Percentiles rank a stretch among this genome's conserved stretches.
These are phyloP conservation scores for Listrodromus nycthemerus DNA, from an alignment of 2,888 invertebrate species.

Conservation along the genomic window DNA sequence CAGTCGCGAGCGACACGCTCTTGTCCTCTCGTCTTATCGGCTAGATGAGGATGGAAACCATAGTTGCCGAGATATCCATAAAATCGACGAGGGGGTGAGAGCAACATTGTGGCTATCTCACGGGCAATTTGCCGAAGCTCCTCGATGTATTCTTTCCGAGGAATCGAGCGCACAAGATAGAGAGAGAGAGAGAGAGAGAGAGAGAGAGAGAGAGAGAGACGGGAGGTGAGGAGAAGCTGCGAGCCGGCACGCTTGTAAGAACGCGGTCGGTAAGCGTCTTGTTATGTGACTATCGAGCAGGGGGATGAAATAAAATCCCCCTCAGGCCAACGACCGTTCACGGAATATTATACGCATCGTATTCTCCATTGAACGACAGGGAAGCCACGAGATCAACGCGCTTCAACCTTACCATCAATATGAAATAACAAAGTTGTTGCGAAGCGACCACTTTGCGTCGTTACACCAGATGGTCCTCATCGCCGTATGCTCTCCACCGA, in stretches of 20 bases:
- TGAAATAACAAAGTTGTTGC: slow-evolving; percentile 40
- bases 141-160: slow-evolving; percentile 25
- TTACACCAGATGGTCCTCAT: slow-evolving; percentile 64
- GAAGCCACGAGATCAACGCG: slow-evolving; percentile 40
- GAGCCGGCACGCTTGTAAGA: slow-evolving; percentile 25
- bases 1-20: background rate
- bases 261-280: slow-evolving; percentile 49
- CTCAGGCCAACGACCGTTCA: slow-evolving; percentile 29
- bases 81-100: slow-evolving; percentile 37
- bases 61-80: slow-evolving; percentile 32
- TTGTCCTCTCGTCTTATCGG: background rate
- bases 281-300: slow-evolving; percentile 48
- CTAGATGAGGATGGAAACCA: slow-evolving; percentile 12
- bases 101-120: slow-evolving; percentile 29
- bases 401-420: slow-evolving; percentile 56
- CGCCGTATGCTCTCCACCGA: slow-evolving; percentile 21
- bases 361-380: slow-evolving; percentile 47
- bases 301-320: slow-evolving; percentile 18
- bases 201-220: slow-evolving; percentile 5
- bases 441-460: slow-evolving; percentile 60
- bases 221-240: background rate
- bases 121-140: slow-evolving; percentile 45
- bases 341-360: slow-evolving; percentile 53
- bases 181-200: background rate
- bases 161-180: slow-evolving; percentile 6